Evolutionary conservation across 2,113 vertebrate genomes (phyloP), one percentile per base, ranked within the genome.

Genomic region (Pyxicephalus adspersus): DNA sequence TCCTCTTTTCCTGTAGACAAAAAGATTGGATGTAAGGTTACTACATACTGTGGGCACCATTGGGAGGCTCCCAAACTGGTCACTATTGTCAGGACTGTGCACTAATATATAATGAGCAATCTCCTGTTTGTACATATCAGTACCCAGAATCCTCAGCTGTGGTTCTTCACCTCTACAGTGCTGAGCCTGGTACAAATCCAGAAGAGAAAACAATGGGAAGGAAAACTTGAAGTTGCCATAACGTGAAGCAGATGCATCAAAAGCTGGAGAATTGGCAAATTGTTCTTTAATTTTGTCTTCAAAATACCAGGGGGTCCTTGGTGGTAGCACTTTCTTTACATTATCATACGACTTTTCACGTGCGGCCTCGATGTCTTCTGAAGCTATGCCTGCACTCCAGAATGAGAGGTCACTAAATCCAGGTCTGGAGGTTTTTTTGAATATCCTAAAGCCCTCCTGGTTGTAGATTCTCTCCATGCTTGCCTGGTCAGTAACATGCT

Each of bases 71-170:
- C 28, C 22, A 6, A 58, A 79, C 16, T 8, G 15, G 3, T 45
- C 6, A 9, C 23, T 31, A 2, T 13, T 6, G 17, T 51, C 16
- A 60, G 77, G 77, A 60, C 77, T 60, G 15, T 60, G 64, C n/a
- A 79, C 64, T 17, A 78, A 13, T 57, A 78, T 54, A 25, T 54
- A 57, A 54, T 79, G 77, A 15, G 31, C 63, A 20, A 79, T 79
- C 64, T 79, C 64, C 54, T 45, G 77, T 45, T 29, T 79, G 54
- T 50, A 79, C 64, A 68, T 17, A 18, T 55, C 64, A 34, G 77
- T 79, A 54, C 64, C 77, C 64, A 79, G 17, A 8, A 79, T 66
- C 64, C 22, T 68, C 64, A 79, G 31, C 64, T 58, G 52, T 13
- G 77, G 77, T 13, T 79, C 54, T 57, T 9, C n/a, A 20, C n/a